Base-by-base conservation (phyloP, 1,140 invertebrate species). In the Zaprionus lachaisei region DNA sequence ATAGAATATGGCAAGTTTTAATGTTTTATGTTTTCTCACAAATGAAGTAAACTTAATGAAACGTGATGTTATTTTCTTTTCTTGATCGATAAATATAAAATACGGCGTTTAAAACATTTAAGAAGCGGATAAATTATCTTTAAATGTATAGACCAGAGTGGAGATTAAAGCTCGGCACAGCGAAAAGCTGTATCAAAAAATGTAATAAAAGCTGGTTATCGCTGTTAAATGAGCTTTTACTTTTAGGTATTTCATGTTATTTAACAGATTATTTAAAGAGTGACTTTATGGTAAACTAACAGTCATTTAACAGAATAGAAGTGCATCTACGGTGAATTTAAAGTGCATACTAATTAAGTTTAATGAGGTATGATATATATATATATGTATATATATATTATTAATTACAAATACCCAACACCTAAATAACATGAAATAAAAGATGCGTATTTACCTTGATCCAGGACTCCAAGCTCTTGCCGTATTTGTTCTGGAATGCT, bases 401-500 rank as follows among this genome's bases (percentile, higher is more conserved):
- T 31, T 31, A 11, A 60, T 67, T 47, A 15, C 11, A 20, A 56
- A 58, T 70, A 66, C 49, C 72, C 22, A 69, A 62, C 57, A 69
- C 57, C 72, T 20, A 12, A 37, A 24, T 55, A 31, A 20, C 26
- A 76, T 70, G 72, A 63, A 38, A 61, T 2, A 15, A 38, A 58
- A 31, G 38, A 64, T 22, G 9, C 2, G 47, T 79, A 96, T 95
- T 96, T 95, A 98, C 97, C 93, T 95, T 94, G 87, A 99, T 97
- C 95, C 95, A 97, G 71, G 94, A 95, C 84, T 97, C 96, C 79
- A 99, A 93, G 61, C 96, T 94, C 93, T 98, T 98, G 77, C 95
- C 96, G 84, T 96, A 98, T 92, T 96, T 96, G 74, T 96, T 95
- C 83, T 97, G 94, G 93, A 97, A 98, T 61, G 97, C 97, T 85